Conservation (phyloP, 1,140 invertebrate genomes). For the Drosophila oshimai region DNA sequence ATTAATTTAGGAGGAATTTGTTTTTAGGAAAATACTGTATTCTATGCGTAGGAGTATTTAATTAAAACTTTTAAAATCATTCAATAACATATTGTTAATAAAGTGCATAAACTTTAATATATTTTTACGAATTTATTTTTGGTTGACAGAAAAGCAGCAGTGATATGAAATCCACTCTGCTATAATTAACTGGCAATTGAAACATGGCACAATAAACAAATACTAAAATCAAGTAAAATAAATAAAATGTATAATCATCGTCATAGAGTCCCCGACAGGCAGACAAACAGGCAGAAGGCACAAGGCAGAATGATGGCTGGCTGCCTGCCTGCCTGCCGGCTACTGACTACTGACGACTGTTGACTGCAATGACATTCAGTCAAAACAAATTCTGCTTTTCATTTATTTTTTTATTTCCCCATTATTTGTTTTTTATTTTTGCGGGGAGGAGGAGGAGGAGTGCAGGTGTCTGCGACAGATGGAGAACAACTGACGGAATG, state of each 20-base stretch:
- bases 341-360: constrained; percentile 19
- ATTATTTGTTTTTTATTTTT: constrained; percentile 21
- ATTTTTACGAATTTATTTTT: too few species aligned
- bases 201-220: constrained; percentile 14
- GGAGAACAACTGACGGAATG: constrained; percentile 30
- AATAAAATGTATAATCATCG: constrained; percentile 26
- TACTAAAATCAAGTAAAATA: constrained; percentile 15
- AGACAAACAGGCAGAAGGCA: constrained; percentile 1
- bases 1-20: too few species aligned
- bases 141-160: background rate
- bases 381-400: constrained; percentile 50
- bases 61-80: too few species aligned
- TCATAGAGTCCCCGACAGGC: constrained; percentile 19
- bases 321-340: constrained; percentile 2
- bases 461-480: constrained; percentile 55
- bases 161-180: background rate
- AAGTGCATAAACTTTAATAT: background rate
- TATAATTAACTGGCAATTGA: constrained; percentile 7
- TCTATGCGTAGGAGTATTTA: too few species aligned
- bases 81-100: background rate
- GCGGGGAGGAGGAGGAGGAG: constrained; percentile 32
- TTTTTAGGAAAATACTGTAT: too few species aligned
- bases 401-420: constrained; percentile 23
- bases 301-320: background rate
- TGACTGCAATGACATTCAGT: constrained; percentile 59